Conservation (phyloP, 2,797 vertebrate species). For the Rhyacichthys aspro region DNA sequence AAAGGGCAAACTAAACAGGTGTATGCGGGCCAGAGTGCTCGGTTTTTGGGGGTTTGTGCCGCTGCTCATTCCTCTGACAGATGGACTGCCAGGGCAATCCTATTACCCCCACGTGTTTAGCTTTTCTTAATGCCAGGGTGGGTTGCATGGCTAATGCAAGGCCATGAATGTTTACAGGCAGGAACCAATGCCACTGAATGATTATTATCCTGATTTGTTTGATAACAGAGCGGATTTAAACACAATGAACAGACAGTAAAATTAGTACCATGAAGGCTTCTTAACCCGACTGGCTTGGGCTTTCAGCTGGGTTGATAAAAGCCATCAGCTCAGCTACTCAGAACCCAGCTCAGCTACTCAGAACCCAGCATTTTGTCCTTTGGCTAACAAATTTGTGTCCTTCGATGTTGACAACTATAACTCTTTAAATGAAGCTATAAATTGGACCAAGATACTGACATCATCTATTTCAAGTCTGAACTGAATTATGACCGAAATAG, state of each 20-base stretch:
- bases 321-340: constrained; percentile 25
- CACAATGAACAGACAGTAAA: constrained; percentile 14
- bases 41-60: constrained; percentile 49
- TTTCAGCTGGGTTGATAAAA: constrained; percentile 17
- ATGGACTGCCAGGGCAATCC: constrained; percentile 78
- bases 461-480: neutral
- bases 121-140: constrained; percentile 69
- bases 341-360: too few relatives aligned
- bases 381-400: neutral
- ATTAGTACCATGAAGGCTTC: constrained; percentile 22
- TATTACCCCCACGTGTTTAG: constrained; percentile 76
- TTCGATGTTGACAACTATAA: neutral
- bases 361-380: constrained; percentile 9
- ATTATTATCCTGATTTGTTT: constrained; percentile 59
- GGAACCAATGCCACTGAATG: constrained; percentile 47
- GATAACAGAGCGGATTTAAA: constrained; percentile 44
- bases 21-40: constrained; percentile 58
- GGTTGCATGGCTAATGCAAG: constrained; percentile 61
- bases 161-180: constrained; percentile 48
- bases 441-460: neutral
- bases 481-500: too few relatives aligned
- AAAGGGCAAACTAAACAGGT: constrained; percentile 62
- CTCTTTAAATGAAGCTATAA: neutral
- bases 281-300: constrained; percentile 15
- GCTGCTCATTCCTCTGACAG: constrained; percentile 70